Evolutionary conservation across 2,888 invertebrate species (phyloP), one percentile per base, ranked within the genome.

Genomic region (Melanotus villosus): DNA sequence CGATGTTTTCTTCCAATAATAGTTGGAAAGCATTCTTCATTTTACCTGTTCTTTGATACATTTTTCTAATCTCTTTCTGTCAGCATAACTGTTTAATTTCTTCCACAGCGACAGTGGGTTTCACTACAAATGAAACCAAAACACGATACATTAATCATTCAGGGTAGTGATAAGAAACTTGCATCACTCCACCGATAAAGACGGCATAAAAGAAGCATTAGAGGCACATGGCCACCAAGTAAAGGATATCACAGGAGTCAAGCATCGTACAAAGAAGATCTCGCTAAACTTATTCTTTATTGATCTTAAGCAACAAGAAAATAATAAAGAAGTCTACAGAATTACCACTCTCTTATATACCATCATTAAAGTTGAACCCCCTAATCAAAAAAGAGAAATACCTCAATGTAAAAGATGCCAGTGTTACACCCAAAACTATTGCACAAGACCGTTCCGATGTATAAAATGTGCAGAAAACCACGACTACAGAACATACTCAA

Each of bases 391-490:
- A 34, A 54, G 4, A 34, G 14, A 54, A 14, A 32, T 54, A 4
- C 10, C 58, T 0, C 58, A 65, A 58, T 65, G 65, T 12, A 43
- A 23, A 18, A 3, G 45, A 14, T 65, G 65, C 19, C 47, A 65
- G 9, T 21, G 14, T 2, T 65, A 65, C 41, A 26, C 45, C 0
- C 41, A 45, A 30, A 45, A 45, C 16, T 26, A 26, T 26, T 26
- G 26, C 26, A 26, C 14, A 2, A 2, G 45, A 7, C 45, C 45
- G 10, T 16, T 5, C 10, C 19, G 45, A 12, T 45, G 45, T 45
- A n/a, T n/a, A n/a, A n/a, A n/a, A n/a, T n/a, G 45, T 45, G 19
- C 26, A 26, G 26, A 3, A 5, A 26, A 26, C 5, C 26, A 26
- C 7, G 26, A 26, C 26, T 26, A 26, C 26, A 26, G 26, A 26